Conservation (phyloP, 2,888 invertebrate species). For the Mythimna vitellina region DNA sequence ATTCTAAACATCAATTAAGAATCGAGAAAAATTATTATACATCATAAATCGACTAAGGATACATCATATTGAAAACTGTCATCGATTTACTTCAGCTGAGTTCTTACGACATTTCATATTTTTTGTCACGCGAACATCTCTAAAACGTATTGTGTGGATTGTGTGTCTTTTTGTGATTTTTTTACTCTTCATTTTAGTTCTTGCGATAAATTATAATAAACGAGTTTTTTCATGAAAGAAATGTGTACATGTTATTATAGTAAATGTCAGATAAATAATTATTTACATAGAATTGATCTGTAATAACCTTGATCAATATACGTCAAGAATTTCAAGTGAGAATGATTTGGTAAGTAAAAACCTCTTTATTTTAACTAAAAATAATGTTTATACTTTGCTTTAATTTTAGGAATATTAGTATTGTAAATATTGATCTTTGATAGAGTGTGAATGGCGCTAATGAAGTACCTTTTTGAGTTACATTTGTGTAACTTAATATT, state of each 20-base stretch:
- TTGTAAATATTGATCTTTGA: slow-evolving; percentile 5
- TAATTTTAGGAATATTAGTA: neutral
- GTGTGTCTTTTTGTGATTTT: slow-evolving; percentile 57
- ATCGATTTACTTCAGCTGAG: slow-evolving; percentile 31
- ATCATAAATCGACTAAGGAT: slow-evolving; percentile 32
- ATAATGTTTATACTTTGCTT: slow-evolving; percentile 7
- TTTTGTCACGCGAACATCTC: slow-evolving; percentile 49
- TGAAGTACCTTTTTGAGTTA: neutral
- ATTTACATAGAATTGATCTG: slow-evolving; percentile 51
- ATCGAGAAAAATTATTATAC: neutral
- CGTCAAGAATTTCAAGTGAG: slow-evolving; percentile 60
- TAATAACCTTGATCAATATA: slow-evolving; percentile 73
- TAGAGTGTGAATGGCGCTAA: slow-evolving; percentile 2
- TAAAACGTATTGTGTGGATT: slow-evolving; percentile 53
- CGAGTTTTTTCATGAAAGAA: slow-evolving; percentile 35
- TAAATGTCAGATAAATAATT: slow-evolving; percentile 34
- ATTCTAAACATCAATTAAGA: no score
- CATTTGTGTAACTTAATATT: slow-evolving; percentile 6
- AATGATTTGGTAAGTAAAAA: slow-evolving; percentile 69
- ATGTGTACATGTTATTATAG: slow-evolving; percentile 48
- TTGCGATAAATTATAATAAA: slow-evolving; percentile 32
- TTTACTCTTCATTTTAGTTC: slow-evolving; percentile 43
- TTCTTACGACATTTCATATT: slow-evolving; percentile 22
- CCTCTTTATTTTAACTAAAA: slow-evolving; percentile 11
- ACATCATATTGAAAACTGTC: neutral